Evolutionary conservation across 2,113 vertebrate species (phyloP).

Genomic region (Tychaedon coryphoeus): DNA sequence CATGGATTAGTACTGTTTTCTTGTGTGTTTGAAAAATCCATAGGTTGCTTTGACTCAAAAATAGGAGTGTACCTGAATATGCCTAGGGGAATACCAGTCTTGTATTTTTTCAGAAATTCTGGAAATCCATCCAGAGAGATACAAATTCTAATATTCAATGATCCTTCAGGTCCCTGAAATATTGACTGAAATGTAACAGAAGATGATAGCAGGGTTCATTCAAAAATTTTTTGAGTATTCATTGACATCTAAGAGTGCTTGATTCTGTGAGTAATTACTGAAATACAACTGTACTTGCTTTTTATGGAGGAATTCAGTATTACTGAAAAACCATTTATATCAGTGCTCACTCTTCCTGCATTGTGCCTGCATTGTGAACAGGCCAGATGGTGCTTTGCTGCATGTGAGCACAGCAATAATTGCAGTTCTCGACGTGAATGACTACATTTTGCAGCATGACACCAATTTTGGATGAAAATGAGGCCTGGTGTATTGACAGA

Average conservation of each 20-base stretch:
- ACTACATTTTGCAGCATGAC: conserved; percentile 62
- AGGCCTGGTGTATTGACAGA: conserved; percentile 46
- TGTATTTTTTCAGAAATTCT: neutral
- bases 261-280: conserved; percentile 32
- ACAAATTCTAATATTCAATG: neutral
- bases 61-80: neutral
- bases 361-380: conserved; percentile 40
- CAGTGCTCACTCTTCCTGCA: conserved; percentile 41
- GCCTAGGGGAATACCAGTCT: neutral
- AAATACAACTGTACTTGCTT: conserved; percentile 39
- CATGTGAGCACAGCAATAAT: conserved; percentile 61
- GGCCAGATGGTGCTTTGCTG: conserved; percentile 57
- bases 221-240: conserved; percentile 3
- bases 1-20: neutral
- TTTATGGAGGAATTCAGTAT: conserved; percentile 54
- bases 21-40: neutral
- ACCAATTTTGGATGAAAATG: conserved; percentile 59
- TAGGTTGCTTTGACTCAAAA: neutral
- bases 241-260: conserved; percentile 26
- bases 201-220: conserved; percentile 10
- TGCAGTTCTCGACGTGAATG: conserved; percentile 44
- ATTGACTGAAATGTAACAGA: neutral
- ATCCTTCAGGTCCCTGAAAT: conserved; percentile 22
- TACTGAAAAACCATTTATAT: conserved; percentile 21
- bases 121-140: neutral